Evolutionary conservation across 2,797 vertebrate genomes (phyloP).

Genomic region (Halcyon leucocephala): DNA sequence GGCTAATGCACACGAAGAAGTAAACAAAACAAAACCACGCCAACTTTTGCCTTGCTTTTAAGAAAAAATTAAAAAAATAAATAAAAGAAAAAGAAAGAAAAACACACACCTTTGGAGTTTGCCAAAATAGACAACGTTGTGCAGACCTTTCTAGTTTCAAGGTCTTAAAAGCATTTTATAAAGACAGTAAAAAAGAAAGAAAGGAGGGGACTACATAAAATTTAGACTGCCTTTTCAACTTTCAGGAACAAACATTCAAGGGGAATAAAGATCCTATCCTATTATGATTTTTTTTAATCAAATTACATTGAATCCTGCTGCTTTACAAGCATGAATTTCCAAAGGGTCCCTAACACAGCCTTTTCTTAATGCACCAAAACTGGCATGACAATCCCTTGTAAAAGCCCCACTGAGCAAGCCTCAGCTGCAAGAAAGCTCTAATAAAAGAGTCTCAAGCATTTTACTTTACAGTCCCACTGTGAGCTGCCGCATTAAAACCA

Average conservation of each 20-base stretch:
- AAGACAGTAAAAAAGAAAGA: background rate
- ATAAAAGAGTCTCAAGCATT: constrained; percentile 81
- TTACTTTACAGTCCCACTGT: constrained; percentile 77
- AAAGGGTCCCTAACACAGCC: constrained; percentile 51
- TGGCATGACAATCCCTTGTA: constrained; percentile 71
- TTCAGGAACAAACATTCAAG: constrained; percentile 49
- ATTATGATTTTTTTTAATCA: constrained; percentile 66
- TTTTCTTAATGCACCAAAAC: constrained; percentile 67
- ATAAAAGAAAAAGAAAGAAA: background rate
- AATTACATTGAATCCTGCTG: constrained; percentile 63
- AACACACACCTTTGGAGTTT: background rate
- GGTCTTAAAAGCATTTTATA: constrained; percentile 38
- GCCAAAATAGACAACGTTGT: constrained; percentile 31
- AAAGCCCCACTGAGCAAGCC: constrained; percentile 78
- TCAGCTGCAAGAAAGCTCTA: constrained; percentile 80
- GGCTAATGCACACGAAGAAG: background rate
- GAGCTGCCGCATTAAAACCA: constrained; percentile 69
- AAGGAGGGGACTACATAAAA: background rate
- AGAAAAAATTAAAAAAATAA: background rate
- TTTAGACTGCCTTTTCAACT: constrained; percentile 7
- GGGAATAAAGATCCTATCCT: constrained; percentile 50
- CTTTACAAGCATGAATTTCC: constrained; percentile 73
- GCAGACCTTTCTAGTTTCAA: constrained; percentile 9
- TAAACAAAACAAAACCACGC: background rate
- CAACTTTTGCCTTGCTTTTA: background rate